Conservation (phyloP, 2,113 vertebrate genomes). For the human (Homo sapiens) region DNA sequence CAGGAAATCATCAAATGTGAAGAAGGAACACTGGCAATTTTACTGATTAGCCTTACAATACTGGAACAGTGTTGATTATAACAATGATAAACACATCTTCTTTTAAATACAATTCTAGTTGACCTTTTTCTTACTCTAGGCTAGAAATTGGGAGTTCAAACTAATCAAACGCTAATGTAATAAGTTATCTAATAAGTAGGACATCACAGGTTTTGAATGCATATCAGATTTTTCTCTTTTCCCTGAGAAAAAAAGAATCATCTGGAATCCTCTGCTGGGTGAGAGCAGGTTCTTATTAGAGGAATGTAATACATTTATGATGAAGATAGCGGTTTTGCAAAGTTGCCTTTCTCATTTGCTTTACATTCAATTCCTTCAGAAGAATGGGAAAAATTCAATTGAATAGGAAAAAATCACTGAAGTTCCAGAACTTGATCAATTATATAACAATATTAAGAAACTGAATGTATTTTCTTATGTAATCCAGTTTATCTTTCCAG, state of each 20-base stretch:
- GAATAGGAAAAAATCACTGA: neutral
- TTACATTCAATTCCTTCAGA: conserved; percentile 53
- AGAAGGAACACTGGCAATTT: neutral
- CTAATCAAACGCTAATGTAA: conserved; percentile 18
- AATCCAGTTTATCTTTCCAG: conserved; percentile 30
- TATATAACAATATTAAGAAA: conserved; percentile 63
- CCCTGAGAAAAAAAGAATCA: neutral
- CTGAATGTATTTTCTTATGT: conserved; percentile 31
- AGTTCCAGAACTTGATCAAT: conserved; percentile 41
- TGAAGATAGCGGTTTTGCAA: neutral
- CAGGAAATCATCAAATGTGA: neutral
- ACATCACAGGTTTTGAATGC: neutral
- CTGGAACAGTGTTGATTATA: neutral
- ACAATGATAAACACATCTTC: neutral
- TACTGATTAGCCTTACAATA: neutral
- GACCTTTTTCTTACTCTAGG: neutral
- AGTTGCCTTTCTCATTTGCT: conserved; percentile 51
- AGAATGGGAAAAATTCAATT: conserved; percentile 23
- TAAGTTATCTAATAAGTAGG: conserved; percentile 34
- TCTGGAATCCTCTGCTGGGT: conserved; percentile 44
- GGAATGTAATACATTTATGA: conserved; percentile 66
- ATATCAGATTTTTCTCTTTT: conserved; percentile 1
- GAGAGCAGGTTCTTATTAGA: conserved; percentile 39
- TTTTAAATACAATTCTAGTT: neutral
- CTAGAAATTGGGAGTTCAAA: conserved; percentile 17